Percentiles rank a stretch among this genome's conserved stretches.
phyloP scores from a whole-genome alignment of 2,113 vertebrate genomes.

The Choloepus hoffmanni region DNA sequence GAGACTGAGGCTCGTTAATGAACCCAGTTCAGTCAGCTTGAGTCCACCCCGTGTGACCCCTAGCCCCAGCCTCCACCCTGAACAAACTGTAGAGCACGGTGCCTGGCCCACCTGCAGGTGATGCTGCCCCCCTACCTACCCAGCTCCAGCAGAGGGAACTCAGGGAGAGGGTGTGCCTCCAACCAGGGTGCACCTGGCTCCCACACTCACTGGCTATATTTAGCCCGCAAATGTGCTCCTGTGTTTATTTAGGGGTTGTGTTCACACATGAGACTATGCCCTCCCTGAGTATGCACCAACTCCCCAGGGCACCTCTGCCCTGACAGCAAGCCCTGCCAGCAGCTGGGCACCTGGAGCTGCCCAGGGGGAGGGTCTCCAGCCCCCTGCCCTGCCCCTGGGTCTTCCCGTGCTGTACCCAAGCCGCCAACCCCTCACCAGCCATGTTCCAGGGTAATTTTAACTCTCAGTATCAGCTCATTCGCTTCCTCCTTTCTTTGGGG shows the following conservation, averaged over 20 bases:
- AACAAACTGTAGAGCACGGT: neutral
- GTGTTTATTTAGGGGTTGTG: neutral
- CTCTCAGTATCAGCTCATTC: neutral
- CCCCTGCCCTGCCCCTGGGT: no score
- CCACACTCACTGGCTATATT: neutral
- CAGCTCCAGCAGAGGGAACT: neutral
- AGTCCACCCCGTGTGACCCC: neutral
- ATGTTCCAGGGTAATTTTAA: neutral
- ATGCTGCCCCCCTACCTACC: neutral
- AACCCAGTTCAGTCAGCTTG: neutral
- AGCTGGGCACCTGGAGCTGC: neutral
- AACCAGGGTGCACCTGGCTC: neutral
- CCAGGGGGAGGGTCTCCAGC: neutral
- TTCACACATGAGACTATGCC: constrained; percentile 28
- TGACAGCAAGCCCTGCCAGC: neutral
- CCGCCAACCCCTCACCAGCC: neutral
- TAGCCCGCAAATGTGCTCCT: neutral
- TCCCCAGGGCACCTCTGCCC: neutral
- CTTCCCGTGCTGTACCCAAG: neutral
- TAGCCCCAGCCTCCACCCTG: neutral
- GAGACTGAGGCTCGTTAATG: neutral
- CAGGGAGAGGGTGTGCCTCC: neutral
- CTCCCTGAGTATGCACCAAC: neutral
- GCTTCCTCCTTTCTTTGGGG: neutral
- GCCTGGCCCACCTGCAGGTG: neutral